Evolutionary conservation across 53 echinoderm and acorn worm species (phyloP), one percentile per base, ranked within the genome.

Genomic region (Zoroaster sp.): DNA sequence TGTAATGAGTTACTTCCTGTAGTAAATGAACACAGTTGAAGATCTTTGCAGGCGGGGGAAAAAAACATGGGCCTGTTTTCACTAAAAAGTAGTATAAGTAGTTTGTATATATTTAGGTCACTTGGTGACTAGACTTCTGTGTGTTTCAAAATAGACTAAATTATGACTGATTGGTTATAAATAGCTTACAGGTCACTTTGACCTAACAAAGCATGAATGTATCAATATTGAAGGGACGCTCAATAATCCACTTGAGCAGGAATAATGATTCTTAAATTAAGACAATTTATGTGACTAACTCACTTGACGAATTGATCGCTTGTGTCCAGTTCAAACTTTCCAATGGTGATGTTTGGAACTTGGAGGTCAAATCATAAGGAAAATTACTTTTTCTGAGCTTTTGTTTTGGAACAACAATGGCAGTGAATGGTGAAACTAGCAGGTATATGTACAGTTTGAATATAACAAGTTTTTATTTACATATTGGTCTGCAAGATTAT

Each of bases 91-190:
- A 25, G 55, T 55, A 55, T 25, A 59, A 59, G 28, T 28, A n/a
- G n/a, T n/a, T n/a, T n/a, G n/a, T n/a, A n/a, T 59, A 59, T 59
- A 10, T 59, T 28, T 25, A 59, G 63, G 28, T 9, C n/a, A 59
- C 11, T 59, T 59, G 9, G 11, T 59, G 63, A 59, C 63, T 67
- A 9, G 25, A 10, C 40, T 33, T 3, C 11, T 21, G 40, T 30
- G 0, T 3, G 18, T 25, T 4, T 41, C 14, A 67, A 78, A 67
- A 82, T 67, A 82, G 82, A 67, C 66, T 43, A 39, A 67, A 31
- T 17, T 30, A 82, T 82, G 82, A 82, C 66, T 82, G 17, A 40
- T 65, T 41, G n/a, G 66, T 66, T 68, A 82, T 67, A 66, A 44
- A 66, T 82, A 68, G 82, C 30, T n/a, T 32, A 4, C 31, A 15